Percentiles rank a stretch among this genome's conserved stretches.
phyloP scores from a whole-genome alignment of 2,888 invertebrate genomes.

The Tipula vernalis region DNA sequence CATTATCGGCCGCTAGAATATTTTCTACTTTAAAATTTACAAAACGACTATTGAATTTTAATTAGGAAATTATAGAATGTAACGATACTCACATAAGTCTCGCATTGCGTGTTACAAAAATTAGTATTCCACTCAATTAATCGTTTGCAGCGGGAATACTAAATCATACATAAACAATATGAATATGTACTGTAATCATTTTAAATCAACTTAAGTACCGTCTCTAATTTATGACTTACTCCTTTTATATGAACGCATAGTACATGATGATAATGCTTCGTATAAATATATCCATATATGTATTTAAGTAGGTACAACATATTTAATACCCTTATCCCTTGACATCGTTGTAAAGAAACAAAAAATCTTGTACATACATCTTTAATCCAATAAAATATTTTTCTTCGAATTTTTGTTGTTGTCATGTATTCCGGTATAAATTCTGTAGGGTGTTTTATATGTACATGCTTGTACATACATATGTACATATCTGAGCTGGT shows the following conservation, averaged over 20 bases:
- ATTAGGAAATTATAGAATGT: no score
- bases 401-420: not conserved
- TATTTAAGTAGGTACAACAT: not conserved
- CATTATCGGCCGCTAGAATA: no score
- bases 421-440: not conserved
- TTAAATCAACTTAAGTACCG: not conserved
- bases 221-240: not conserved
- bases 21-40: no score
- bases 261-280: not conserved
- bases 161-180: not conserved
- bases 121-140: not conserved
- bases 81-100: no score
- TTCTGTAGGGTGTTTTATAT: not conserved
- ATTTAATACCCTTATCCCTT: not conserved
- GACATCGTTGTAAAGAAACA: not conserved
- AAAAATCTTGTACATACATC: not conserved
- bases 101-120: no score
- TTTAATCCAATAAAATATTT: not conserved
- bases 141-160: not conserved
- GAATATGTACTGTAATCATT: not conserved
- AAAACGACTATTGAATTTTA: no score
- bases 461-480: not conserved
- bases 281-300: not conserved
- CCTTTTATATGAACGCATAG: not conserved
- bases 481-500: not conserved